Evolutionary conservation across 2,888 invertebrate species (phyloP), one percentile per base, ranked within the genome.

Genomic region (Folsomia manolachei): DNA sequence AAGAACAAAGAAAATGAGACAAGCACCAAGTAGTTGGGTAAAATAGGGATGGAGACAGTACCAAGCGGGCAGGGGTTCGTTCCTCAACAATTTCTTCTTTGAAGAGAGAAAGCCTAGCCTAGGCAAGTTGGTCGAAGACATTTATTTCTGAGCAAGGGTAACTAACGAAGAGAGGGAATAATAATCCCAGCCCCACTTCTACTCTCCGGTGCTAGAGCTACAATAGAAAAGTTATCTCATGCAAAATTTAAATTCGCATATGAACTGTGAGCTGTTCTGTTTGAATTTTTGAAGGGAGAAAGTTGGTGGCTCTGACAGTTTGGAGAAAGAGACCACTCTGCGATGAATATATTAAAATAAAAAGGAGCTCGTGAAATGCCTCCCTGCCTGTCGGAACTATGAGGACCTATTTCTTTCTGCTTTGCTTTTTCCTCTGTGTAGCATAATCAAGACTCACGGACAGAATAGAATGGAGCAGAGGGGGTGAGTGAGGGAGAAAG

Each of bases 261-360:
- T 21, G 56, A 56, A 21, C 56, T 56, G 39, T 39, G 39, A 39
- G 39, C 39, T 39, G 39, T 39, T 39, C 39, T 39, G 39, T 39
- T 39, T 39, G 39, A 39, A 39, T 39, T 39, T 39, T 39, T 4
- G 39, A 39, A 14, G 39, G 56, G 56, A 56, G 56, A 56, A 56
- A 56, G 56, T 56, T 56, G 56, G 11, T 21, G 11, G 21, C 21
- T 39, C 56, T 21, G 56, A 56, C 56, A 56, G n/a, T 56, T 56
- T 18, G 21, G 56, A 56, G 56, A 56, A 21, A 56, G 39, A n/a
- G 56, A 21, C 11, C 56, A 56, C 56, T 56, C 56, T 56, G 56
- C 18, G 56, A 56, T 56, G 56, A 56, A 56, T 56, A 56, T 56
- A 56, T 56, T 56, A 56, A 56, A 56, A 56, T 56, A 56, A 56